Percentiles rank a stretch among this genome's conserved stretches.
phyloP scores from a whole-genome alignment of 2,797 vertebrate genomes.

The Pipistrellus nathusii region DNA sequence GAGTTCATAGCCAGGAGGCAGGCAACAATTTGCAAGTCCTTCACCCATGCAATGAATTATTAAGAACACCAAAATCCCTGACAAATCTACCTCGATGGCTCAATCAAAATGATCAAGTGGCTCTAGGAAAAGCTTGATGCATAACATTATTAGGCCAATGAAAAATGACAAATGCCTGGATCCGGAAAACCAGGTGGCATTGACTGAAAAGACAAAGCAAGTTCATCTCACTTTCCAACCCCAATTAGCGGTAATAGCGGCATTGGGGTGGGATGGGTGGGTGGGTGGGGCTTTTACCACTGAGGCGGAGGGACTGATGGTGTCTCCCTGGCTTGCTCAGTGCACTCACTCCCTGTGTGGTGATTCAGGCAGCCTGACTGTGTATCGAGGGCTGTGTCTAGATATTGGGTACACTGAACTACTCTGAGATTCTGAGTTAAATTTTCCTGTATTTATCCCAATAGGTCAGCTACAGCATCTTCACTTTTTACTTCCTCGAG shows the following conservation, averaged over 20 bases:
- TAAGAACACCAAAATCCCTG: not conserved
- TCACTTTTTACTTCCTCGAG: not conserved
- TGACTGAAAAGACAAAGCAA: not conserved
- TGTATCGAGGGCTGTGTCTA: not conserved
- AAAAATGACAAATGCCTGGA: constrained; percentile 31
- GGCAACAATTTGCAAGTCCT: not conserved
- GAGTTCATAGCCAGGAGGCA: not conserved
- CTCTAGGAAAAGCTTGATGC: not conserved
- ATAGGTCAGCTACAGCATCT: not conserved
- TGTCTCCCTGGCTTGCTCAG: not conserved
- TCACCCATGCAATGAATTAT: not conserved
- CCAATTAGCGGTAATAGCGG: not conserved
- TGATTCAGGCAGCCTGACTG: not conserved
- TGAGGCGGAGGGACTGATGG: not conserved
- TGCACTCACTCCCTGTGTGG: not conserved
- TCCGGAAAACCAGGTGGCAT: not conserved
- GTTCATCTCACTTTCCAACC: not conserved
- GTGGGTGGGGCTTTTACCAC: not conserved
- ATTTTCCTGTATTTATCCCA: not conserved
- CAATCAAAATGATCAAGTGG: not conserved
- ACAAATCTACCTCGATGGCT: not conserved
- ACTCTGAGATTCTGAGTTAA: not conserved
- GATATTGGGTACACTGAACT: not conserved
- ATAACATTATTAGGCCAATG: not conserved
- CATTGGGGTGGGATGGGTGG: too few relatives aligned